These are phyloP conservation scores for Nomada fucata DNA, from an alignment of 2,888 invertebrate species.

Conservation along the genomic window DNA sequence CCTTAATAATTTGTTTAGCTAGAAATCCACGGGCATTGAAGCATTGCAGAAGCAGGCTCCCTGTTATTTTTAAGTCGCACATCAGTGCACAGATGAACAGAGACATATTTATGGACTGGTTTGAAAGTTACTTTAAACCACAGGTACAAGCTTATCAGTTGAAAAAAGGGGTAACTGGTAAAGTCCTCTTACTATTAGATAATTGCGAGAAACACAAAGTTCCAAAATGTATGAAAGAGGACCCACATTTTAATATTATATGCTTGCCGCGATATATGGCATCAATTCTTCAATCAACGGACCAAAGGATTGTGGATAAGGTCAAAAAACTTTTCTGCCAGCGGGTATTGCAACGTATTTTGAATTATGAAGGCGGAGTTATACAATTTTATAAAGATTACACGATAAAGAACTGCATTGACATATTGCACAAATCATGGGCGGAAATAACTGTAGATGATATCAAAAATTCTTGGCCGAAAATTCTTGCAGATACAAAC, in stretches of 20 bases:
- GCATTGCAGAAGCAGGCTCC: conserved; percentile 51
- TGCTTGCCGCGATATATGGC: conserved; percentile 70
- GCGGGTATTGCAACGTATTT: conserved; percentile 45
- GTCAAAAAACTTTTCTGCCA: conserved; percentile 65
- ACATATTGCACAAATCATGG: too few species aligned
- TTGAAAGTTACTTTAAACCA: conserved; percentile 60
- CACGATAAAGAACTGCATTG: background rate
- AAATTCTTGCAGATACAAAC: too few species aligned
- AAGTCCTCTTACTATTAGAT: conserved; percentile 59
- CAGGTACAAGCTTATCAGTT: conserved; percentile 45
- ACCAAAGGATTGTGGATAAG: conserved; percentile 69
- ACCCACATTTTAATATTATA: conserved; percentile 50
- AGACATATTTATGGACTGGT: conserved; percentile 69
- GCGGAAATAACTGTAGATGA: too few species aligned
- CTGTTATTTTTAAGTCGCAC: conserved; percentile 62
- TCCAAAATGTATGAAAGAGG: background rate
- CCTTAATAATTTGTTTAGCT: conserved; percentile 43
- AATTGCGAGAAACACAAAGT: conserved; percentile 58
- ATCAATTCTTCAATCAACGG: conserved; percentile 70
- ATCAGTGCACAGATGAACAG: conserved; percentile 71
- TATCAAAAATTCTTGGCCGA: too few species aligned
- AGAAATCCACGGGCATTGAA: conserved; percentile 70
- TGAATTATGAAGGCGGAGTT: conserved; percentile 49
- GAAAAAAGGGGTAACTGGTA: conserved; percentile 30
- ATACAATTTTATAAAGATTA: conserved; percentile 46